These are phyloP conservation scores for Siphamia tubifer DNA, from an alignment of 2,113 vertebrate genomes.

Conservation along the genomic window DNA sequence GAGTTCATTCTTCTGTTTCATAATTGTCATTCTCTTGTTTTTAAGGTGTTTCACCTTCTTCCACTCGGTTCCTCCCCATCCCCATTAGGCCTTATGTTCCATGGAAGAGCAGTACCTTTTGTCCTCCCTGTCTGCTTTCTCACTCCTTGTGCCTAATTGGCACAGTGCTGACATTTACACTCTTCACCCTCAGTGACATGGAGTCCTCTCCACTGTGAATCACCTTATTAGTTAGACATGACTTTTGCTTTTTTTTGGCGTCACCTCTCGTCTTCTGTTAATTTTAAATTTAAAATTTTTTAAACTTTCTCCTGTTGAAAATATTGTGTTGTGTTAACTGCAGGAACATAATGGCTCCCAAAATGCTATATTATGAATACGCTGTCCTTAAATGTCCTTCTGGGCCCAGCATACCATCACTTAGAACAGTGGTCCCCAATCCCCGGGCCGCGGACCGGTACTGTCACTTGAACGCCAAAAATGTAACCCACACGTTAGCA, in stretches of 20 bases:
- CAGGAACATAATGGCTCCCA: background rate
- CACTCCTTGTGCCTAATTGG: conserved; percentile 61
- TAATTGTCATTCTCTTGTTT: conserved; percentile 23
- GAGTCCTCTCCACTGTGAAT: conserved; percentile 37
- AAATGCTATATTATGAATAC: background rate
- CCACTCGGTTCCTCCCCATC: conserved; percentile 5
- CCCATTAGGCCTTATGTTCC: conserved; percentile 24
- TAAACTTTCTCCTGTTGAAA: background rate
- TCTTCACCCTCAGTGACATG: conserved; percentile 47
- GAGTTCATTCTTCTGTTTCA: background rate
- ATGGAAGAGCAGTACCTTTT: conserved; percentile 48
- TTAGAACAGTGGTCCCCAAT: no score
- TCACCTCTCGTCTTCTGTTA: background rate
- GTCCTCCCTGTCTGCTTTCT: conserved; percentile 32
- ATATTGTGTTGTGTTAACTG: conserved; percentile 7
- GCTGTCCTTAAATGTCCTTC: background rate
- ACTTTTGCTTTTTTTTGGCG: conserved; percentile 9
- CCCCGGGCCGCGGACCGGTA: no score
- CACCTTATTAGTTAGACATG: conserved; percentile 61
- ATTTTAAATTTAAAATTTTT: no score
- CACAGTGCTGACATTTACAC: conserved; percentile 66
- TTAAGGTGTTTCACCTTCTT: conserved; percentile 28
- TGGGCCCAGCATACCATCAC: background rate
- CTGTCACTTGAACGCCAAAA: no score
- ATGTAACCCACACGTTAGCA: no score